Conservation (phyloP, 2,797 vertebrate species). For the Emydoidea blandingii region DNA sequence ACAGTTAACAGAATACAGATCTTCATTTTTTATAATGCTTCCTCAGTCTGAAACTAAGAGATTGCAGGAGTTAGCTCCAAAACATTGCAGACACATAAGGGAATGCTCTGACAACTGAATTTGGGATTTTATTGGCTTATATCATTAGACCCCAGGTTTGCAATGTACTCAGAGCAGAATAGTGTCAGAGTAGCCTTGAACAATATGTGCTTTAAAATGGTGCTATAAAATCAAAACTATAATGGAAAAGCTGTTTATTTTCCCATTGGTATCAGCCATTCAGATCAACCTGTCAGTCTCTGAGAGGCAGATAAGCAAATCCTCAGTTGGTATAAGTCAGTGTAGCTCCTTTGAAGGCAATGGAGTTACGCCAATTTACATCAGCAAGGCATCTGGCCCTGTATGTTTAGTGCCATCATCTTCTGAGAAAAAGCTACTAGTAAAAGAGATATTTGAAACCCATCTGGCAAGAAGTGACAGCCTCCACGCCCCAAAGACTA, state of each 20-base stretch:
- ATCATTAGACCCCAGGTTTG: constrained; percentile 37
- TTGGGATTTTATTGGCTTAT: constrained; percentile 73
- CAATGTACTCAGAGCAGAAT: constrained; percentile 69
- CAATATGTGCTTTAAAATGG: constrained; percentile 36
- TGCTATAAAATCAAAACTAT: constrained; percentile 49
- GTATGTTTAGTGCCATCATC: neutral
- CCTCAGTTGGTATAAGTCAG: neutral
- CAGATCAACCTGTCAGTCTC: neutral
- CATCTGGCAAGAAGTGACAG: neutral
- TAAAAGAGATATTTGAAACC: neutral
- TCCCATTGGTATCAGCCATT: neutral
- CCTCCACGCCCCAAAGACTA: neutral
- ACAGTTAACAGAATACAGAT: constrained; percentile 59
- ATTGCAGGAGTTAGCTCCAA: constrained; percentile 68
- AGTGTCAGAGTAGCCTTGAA: constrained; percentile 49
- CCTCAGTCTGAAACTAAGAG: constrained; percentile 64
- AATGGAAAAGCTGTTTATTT: neutral
- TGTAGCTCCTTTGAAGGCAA: neutral
- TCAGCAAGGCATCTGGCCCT: neutral
- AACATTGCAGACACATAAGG: constrained; percentile 60
- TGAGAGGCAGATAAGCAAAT: neutral
- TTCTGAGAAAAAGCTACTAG: neutral
- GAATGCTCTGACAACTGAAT: constrained; percentile 70
- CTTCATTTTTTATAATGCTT: constrained; percentile 63
- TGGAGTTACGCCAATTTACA: neutral